These are phyloP conservation scores for Varroa destructor DNA, from an alignment of 1,140 invertebrate species.

Conservation along the genomic window DNA sequence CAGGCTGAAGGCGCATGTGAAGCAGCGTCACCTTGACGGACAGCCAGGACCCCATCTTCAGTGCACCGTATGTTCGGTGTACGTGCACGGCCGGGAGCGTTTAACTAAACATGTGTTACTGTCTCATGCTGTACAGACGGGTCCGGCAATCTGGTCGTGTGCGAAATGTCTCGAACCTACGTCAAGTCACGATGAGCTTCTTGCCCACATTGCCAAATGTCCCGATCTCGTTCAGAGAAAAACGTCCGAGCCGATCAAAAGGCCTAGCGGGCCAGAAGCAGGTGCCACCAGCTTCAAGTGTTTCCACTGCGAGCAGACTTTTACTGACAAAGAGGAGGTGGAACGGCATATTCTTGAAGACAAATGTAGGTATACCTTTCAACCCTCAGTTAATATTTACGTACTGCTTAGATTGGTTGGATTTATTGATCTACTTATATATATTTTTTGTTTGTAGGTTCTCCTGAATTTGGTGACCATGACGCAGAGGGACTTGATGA, in stretches of 20 bases:
- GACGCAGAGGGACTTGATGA: slow-evolving; percentile 31
- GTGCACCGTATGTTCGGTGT: slow-evolving; percentile 36
- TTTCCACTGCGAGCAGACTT: slow-evolving; percentile 23
- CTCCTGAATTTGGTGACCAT: slow-evolving; percentile 29
- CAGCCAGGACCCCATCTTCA: slow-evolving; percentile 36
- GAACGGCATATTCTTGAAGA: slow-evolving; percentile 29
- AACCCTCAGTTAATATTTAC: too few relatives aligned
- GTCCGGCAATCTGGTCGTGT: slow-evolving; percentile 36
- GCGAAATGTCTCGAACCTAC: slow-evolving; percentile 36
- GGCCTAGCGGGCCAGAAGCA: neutral
- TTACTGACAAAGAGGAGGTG: slow-evolving; percentile 28
- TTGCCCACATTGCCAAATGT: slow-evolving; percentile 36
- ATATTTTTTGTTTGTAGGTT: neutral
- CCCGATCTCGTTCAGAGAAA: slow-evolving; percentile 29
- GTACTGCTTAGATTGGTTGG: too few relatives aligned
- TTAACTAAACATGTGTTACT: slow-evolving; percentile 37
- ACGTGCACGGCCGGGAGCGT: slow-evolving; percentile 36
- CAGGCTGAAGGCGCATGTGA: slow-evolving; percentile 35
- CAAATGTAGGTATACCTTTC: neutral
- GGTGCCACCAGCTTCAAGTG: neutral
- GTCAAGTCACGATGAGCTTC: slow-evolving; percentile 35
- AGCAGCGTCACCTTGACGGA: slow-evolving; percentile 37
- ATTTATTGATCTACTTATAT: too few relatives aligned
- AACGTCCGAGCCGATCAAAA: too few relatives aligned
- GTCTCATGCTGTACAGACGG: slow-evolving; percentile 37